A percentile compares a stretch with the other conserved stretches of the same genome.
phyloP scores from a whole-genome alignment of 2,797 vertebrate genomes.

The Heliangelus exortis region DNA sequence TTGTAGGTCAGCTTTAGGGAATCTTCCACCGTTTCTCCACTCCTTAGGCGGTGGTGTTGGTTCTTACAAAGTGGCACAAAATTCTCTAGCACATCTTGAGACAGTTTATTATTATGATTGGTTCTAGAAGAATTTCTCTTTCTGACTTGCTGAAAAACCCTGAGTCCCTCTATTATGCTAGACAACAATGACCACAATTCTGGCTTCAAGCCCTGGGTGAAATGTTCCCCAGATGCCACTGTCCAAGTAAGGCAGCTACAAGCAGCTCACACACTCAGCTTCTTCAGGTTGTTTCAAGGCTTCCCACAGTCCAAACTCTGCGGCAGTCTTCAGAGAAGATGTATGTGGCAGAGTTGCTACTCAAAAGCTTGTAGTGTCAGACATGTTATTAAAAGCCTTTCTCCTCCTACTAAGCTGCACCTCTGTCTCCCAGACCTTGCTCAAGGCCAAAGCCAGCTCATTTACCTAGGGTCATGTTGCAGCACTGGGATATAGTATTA shows the following conservation, averaged over 20 bases:
- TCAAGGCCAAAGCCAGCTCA: background rate
- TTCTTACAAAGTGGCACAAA: fast-evolving
- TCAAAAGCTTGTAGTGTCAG: background rate
- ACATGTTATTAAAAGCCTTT: background rate
- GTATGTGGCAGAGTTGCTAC: background rate
- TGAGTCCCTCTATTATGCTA: background rate
- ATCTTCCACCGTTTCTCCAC: background rate
- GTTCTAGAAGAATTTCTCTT: background rate
- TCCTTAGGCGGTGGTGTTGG: background rate
- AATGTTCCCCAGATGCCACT: background rate
- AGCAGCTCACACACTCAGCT: background rate
- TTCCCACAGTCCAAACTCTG: background rate
- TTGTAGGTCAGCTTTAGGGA: background rate
- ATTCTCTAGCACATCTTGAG: background rate
- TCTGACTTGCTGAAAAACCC: background rate
- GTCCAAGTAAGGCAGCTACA: background rate
- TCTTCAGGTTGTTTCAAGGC: background rate
- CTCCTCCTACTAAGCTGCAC: background rate
- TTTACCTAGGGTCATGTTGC: background rate
- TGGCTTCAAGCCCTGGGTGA: background rate
- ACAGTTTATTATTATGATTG: background rate
- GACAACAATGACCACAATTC: background rate
- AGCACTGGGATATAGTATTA: background rate
- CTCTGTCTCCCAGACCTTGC: background rate
- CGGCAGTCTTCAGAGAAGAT: background rate